Base-by-base conservation (phyloP, 2,113 vertebrate species). In the Oncorhynchus tshawytscha region DNA sequence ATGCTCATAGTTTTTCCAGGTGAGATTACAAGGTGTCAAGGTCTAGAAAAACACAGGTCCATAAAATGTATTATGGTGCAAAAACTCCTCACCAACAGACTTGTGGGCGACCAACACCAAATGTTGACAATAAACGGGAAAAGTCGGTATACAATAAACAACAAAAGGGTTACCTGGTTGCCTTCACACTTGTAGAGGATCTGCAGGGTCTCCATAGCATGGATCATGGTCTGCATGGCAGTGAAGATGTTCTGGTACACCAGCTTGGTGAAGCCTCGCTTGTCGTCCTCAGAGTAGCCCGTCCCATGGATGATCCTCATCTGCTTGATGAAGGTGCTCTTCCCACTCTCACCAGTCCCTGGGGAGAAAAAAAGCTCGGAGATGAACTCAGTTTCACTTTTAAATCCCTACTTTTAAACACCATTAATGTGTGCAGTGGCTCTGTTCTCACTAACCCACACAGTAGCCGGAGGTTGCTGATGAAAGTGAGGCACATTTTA, bases 161-260 rank as follows among this genome's bases (percentile, higher is more conserved):
- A 1, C 1, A 0, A 72, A 31, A 3, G 12, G 31, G 45, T 12
- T 92, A 99, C 97, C 96, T 97, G 94, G 84, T 97, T 99, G 86
- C 94, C 85, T 74, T 96, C 95, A 70, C 94, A 93, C 87, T 94
- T 96, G 93, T 98, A 99, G 11, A 94, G 94, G 85, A 99, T 98
- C 90, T 96, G 95, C 81, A 99, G 93, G 0, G 95, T 93, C 70
- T 94, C 95, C 97, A 97, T 98, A 74, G 97, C 97, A 83, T 94
- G 95, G 88, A 98, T 95, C 96, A 99, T 98, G 81, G 97, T 92
- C 91, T 99, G 97, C 95, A 97, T 94, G 82, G 97, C 95, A 16
- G 96, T 99, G 91, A 98, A 96, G 91, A 99, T 97, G 94, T 99
- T 99, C 94, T 99, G 97, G 88, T 96, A 97, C 78, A 99, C 96